Evolutionary conservation across 2,888 invertebrate species (phyloP).

Genomic region (Cryptosula pallasiana): DNA sequence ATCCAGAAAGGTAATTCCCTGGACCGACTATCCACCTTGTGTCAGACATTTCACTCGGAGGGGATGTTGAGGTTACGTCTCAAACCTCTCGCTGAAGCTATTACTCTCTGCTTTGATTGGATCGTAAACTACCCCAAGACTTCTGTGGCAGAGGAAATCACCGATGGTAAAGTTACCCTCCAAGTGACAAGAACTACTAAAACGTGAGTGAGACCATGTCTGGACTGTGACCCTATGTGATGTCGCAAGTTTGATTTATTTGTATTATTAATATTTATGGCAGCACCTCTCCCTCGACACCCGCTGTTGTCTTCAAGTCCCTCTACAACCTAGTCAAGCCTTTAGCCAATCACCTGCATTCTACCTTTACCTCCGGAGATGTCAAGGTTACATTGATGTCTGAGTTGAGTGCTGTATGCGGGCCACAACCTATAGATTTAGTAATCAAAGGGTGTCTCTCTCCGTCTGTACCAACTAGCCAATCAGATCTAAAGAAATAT

Average conservation of each 20-base stretch:
- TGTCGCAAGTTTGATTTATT: background rate
- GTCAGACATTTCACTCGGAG: background rate
- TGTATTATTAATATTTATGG: background rate
- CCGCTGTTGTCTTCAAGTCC: background rate
- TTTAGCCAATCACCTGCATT: background rate
- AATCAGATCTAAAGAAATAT: constrained; percentile 66
- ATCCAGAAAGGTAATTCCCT: background rate
- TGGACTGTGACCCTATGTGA: no score
- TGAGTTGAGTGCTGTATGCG: constrained; percentile 56
- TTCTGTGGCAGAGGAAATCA: background rate
- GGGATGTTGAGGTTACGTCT: background rate
- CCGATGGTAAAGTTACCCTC: background rate
- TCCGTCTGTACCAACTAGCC: constrained; percentile 70
- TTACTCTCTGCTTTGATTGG: constrained; percentile 1
- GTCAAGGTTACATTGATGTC: constrained; percentile 46
- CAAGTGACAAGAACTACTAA: background rate
- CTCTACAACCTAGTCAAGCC: background rate
- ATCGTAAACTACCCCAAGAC: constrained; percentile 12
- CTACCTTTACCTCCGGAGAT: background rate
- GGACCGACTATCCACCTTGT: background rate
- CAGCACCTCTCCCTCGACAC: background rate
- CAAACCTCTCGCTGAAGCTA: background rate
- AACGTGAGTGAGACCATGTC: background rate
- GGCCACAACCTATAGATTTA: constrained; percentile 62
- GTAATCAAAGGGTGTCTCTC: constrained; percentile 70